Evolutionary conservation across 2,797 vertebrate genomes (phyloP).

Genomic region (Cyclura pinguis): DNA sequence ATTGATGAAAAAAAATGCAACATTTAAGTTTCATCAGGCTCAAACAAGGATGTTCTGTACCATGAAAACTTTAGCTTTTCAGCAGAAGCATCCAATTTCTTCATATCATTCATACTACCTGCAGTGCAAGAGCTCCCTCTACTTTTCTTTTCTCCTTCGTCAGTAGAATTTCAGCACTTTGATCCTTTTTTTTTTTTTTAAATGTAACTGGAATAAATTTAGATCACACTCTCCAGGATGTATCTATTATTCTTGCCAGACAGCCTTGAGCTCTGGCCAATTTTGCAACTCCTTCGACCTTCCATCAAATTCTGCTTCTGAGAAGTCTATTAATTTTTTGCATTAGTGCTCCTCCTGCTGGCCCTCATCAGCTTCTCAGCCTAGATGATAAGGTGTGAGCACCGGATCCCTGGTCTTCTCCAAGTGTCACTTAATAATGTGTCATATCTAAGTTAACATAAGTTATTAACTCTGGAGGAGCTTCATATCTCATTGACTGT

Average conservation of each 20-base stretch:
- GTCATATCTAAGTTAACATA: conserved; percentile 13
- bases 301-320: conserved; percentile 14
- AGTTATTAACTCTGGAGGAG: conserved; percentile 5
- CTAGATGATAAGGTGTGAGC: conserved; percentile 5
- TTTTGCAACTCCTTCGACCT: conserved; percentile 25
- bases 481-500: conserved; percentile 19
- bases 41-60: background rate
- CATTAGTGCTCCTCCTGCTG: conserved; percentile 23
- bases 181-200: background rate
- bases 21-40: background rate
- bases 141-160: background rate
- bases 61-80: conserved; percentile 10
- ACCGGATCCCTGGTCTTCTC: background rate
- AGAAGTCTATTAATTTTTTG: conserved; percentile 33
- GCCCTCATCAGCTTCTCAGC: background rate
- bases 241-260: background rate
- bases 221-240: background rate
- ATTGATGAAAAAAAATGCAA: background rate
- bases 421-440: conserved; percentile 17
- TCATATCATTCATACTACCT: accelerated
- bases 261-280: conserved; percentile 21
- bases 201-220: conserved; percentile 6
- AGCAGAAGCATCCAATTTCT: background rate
- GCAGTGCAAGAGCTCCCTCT: conserved; percentile 15
- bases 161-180: background rate